Evolutionary conservation across 2,888 invertebrate species (phyloP).

Genomic region (Caenorhabditis sp.): DNA sequence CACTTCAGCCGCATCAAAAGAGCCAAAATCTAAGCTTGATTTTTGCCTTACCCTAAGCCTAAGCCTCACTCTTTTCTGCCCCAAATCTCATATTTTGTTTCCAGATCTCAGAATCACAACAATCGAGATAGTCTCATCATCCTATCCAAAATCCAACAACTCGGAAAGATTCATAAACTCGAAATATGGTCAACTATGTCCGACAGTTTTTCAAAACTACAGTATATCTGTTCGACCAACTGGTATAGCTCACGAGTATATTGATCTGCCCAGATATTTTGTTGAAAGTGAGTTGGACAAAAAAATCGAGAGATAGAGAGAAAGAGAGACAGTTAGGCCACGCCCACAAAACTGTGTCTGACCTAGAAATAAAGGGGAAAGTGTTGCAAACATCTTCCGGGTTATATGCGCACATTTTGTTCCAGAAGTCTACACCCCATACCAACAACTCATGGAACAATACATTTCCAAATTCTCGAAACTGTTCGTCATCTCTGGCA

Average conservation of each 20-base stretch:
- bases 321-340: no score
- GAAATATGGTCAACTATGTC: neutral
- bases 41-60: no score
- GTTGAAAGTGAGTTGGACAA: constrained; percentile 13
- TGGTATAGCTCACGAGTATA: constrained; percentile 11
- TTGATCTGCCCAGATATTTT: constrained; percentile 18
- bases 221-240: neutral
- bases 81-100: no score
- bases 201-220: neutral
- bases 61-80: no score
- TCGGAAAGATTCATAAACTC: neutral
- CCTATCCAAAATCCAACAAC: neutral
- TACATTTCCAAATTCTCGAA: constrained; percentile 37
- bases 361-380: no score
- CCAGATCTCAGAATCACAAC: neutral
- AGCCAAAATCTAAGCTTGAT: no score
- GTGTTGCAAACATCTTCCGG: neutral
- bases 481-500: constrained; percentile 36
- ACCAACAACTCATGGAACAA: constrained; percentile 27
- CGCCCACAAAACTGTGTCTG: no score
- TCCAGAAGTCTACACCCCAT: constrained; percentile 30
- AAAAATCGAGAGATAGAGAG: neutral
- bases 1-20: no score
- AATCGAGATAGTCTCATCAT: neutral
- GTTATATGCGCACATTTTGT: neutral